phyloP scores from a whole-genome alignment of 2,113 vertebrate species.

The Elanoides forficatus region DNA sequence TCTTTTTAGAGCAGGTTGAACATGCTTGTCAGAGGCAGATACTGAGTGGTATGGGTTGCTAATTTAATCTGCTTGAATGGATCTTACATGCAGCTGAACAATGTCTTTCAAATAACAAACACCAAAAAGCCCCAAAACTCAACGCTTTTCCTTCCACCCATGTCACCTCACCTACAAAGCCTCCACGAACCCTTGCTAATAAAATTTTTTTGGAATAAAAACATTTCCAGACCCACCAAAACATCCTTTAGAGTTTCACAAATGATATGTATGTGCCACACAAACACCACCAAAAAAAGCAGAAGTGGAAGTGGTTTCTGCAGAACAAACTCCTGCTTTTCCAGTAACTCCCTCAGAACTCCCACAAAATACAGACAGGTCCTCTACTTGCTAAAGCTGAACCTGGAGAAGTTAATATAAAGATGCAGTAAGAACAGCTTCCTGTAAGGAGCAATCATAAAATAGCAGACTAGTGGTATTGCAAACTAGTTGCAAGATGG shows the following conservation, averaged over 20 bases:
- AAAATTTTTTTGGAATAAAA: not conserved
- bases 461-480: not conserved
- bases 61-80: not conserved
- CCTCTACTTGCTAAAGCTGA: not conserved
- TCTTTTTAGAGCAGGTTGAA: not conserved
- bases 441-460: not conserved
- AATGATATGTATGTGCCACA: not conserved
- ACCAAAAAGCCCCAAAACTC: not conserved
- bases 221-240: not conserved
- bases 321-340: not conserved
- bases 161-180: not conserved
- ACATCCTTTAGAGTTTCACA: not conserved
- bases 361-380: not conserved
- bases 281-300: not conserved
- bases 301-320: not conserved
- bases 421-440: not conserved
- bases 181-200: not conserved
- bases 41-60: not conserved
- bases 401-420: not conserved
- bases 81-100: not conserved
- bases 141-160: not conserved
- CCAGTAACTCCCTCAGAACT: not conserved
- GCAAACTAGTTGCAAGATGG: not conserved
- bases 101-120: not conserved
- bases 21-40: not conserved